Conservation (phyloP, 2,888 invertebrate species). For the Plebejus argus region DNA sequence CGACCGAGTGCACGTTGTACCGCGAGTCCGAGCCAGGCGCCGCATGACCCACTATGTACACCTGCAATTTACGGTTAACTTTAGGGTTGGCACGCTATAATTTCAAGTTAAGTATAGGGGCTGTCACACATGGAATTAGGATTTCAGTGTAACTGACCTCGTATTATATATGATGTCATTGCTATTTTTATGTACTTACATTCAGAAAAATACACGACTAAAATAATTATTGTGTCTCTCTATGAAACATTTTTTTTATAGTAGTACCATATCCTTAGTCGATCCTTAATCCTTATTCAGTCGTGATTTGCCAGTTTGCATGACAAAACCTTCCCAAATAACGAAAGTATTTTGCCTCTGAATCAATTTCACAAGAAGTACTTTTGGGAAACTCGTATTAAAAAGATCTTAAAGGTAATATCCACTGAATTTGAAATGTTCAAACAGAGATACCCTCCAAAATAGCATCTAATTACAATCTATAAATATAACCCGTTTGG, state of each 20-base stretch:
- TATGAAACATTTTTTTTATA: too few relatives aligned
- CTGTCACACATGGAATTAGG: background rate
- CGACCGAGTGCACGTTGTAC: conserved; percentile 85
- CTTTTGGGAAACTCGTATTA: background rate
- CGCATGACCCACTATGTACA: conserved; percentile 94
- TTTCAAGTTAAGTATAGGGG: background rate
- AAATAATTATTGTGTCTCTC: too few relatives aligned
- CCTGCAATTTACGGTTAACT: conserved; percentile 75
- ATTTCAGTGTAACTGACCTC: background rate
- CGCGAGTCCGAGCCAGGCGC: conserved; percentile 94
- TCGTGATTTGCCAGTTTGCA: too few relatives aligned
- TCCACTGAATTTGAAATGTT: background rate
- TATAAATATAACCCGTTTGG: background rate
- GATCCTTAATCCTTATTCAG: too few relatives aligned
- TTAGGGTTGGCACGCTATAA: conserved; percentile 66
- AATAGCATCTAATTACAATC: background rate
- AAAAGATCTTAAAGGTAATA: background rate
- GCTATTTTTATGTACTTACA: too few relatives aligned
- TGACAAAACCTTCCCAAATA: too few relatives aligned
- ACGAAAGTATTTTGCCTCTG: too few relatives aligned
- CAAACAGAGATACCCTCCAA: background rate
- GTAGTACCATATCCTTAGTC: too few relatives aligned
- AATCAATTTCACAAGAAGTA: too few relatives aligned
- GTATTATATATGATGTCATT: too few relatives aligned
- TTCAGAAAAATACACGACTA: too few relatives aligned